These are phyloP conservation scores for Scrobipalpa atriplicella DNA, from an alignment of 2,888 invertebrate genomes.

Conservation along the genomic window DNA sequence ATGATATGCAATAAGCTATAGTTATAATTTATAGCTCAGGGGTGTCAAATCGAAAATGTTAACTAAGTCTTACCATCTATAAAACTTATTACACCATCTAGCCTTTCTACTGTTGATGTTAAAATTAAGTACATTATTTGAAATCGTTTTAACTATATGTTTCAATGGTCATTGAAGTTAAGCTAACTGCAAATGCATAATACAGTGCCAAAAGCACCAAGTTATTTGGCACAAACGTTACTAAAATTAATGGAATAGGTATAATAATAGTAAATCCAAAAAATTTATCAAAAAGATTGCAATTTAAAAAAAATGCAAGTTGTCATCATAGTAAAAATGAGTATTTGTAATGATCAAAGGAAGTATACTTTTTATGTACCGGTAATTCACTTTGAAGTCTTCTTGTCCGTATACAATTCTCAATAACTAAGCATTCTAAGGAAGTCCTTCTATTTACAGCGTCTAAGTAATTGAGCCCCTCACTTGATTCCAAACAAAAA, in stretches of 20 bases:
- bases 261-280: slow-evolving; percentile 28
- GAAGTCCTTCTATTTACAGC: slow-evolving; percentile 27
- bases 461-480: slow-evolving; percentile 22
- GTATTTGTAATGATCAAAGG: slow-evolving; percentile 22
- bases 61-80: slow-evolving; percentile 28
- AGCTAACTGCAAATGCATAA: slow-evolving; percentile 39
- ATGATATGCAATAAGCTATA: slow-evolving; percentile 81
- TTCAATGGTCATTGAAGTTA: slow-evolving; percentile 33
- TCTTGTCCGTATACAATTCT: slow-evolving; percentile 63
- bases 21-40: slow-evolving; percentile 43
- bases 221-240: slow-evolving; percentile 43
- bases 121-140: slow-evolving; percentile 6
- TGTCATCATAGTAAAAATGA: slow-evolving; percentile 25
- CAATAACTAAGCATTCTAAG: slow-evolving; percentile 22
- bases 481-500: slow-evolving; percentile 19
- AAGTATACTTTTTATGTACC: slow-evolving; percentile 19
- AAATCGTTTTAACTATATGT: slow-evolving; percentile 17
- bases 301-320: slow-evolving; percentile 13
- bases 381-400: slow-evolving; percentile 51
- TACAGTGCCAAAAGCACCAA: slow-evolving; percentile 40
- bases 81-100: slow-evolving; percentile 26
- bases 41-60: slow-evolving; percentile 28
- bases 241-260: slow-evolving; percentile 26
- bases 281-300: slow-evolving; percentile 29
- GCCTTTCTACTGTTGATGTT: slow-evolving; percentile 24